Percentiles rank a stretch among this genome's conserved stretches.
These are phyloP conservation scores for Tachuris rubrigastra DNA, from an alignment of 2,113 vertebrate genomes.

Conservation along the genomic window DNA sequence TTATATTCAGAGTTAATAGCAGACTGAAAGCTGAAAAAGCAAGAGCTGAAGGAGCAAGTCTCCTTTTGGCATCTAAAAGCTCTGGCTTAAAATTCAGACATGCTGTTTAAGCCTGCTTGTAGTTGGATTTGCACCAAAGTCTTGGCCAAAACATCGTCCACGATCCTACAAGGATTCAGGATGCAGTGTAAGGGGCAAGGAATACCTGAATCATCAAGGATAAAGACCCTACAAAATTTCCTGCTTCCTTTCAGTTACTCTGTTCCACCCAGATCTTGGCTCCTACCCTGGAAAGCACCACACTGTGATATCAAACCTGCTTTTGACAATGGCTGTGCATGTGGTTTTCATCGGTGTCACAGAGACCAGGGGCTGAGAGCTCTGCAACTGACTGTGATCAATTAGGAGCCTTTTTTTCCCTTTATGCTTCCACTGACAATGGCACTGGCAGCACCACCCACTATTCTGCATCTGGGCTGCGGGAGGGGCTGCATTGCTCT, in stretches of 20 bases:
- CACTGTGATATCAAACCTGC: not conserved
- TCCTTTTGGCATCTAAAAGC: not conserved
- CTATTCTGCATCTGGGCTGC: constrained; percentile 17
- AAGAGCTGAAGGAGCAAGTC: not conserved
- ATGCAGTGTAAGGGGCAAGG: not conserved
- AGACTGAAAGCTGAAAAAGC: not conserved
- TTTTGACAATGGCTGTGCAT: not conserved
- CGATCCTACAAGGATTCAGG: not conserved
- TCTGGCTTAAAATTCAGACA: not conserved
- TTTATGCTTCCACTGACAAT: constrained; percentile 28
- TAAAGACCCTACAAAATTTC: not conserved
- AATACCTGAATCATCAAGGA: not conserved
- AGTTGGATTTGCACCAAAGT: not conserved
- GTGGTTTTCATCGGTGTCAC: not conserved
- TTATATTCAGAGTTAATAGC: not conserved
- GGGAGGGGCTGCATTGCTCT: not conserved
- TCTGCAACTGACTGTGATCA: constrained; percentile 1
- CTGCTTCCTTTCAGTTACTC: not conserved
- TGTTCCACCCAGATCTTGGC: not conserved
- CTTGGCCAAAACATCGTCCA: not conserved
- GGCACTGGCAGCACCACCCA: constrained; percentile 24
- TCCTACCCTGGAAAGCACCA: not conserved
- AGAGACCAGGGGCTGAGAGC: not conserved
- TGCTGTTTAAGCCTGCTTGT: not conserved
- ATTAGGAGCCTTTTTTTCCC: not conserved